Evolutionary conservation across 2,888 invertebrate species (phyloP), one percentile per base, ranked within the genome.

Genomic region (Nomada ferruginata): DNA sequence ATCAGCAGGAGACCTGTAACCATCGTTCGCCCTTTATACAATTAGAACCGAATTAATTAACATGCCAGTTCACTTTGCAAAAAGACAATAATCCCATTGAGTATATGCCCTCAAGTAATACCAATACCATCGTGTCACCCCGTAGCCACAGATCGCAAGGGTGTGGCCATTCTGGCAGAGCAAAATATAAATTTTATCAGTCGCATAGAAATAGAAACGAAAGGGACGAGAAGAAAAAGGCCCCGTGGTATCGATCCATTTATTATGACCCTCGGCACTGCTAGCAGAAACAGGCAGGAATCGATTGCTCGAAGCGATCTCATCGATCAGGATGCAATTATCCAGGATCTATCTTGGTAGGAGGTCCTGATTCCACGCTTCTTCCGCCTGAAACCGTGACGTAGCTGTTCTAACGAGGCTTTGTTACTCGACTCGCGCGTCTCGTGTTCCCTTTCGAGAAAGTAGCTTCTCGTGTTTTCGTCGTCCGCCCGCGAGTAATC

Each of bases 261-360:
- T 85, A 85, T 87, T 82, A 85, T 47, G 61, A 52, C 71, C 66
- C 64, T 70, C 50, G n/a, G 18, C 23, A 13, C 47, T 9, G 68
- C 26, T 53, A 70, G 65, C 47, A 74, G 57, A 44, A 61, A 44
- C 75, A 55, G 76, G 53, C 55, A 52, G 79, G 74, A 82, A 75
- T 73, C 81, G 84, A 82, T 89, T 87, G 85, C 89, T 87, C 83
- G 81, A 29, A 81, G 87, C 90, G 88, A 89, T 80, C 89, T 83
- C 87, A 87, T 89, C 90, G 88, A 90, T 90, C 90, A 89, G 85
- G 83, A 87, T 88, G 85, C 84, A 90, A 89, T 88, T 89, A 88
- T 83, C 80, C 81, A 71, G 85, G 79, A 83, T 86, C 85, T 83
- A 83, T 88, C 88, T 79, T 78, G 72, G 86, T 84, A 82, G 85